These are phyloP conservation scores for Sphinx pinastri DNA, from an alignment of 2,888 invertebrate species.

Conservation along the genomic window DNA sequence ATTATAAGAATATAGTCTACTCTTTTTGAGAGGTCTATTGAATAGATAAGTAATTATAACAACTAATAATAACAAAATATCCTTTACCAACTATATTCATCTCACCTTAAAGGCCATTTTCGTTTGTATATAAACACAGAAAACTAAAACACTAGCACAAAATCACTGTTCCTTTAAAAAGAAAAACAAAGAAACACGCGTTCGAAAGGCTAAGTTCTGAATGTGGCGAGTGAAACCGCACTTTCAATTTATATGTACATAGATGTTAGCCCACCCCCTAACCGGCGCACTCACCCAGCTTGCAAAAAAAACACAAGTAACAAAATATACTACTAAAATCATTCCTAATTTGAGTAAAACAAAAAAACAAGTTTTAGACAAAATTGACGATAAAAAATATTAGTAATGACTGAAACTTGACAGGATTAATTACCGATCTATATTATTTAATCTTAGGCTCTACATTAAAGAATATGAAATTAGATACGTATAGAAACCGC, in stretches of 20 bases:
- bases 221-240: slow-evolving; percentile 62
- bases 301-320: not conserved
- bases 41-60: not conserved
- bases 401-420: too few relatives aligned
- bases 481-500: slow-evolving; percentile 3
- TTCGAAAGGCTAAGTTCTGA: slow-evolving; percentile 54
- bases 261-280: slow-evolving; percentile 42
- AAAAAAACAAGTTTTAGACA: too few relatives aligned
- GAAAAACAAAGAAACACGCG: slow-evolving; percentile 46
- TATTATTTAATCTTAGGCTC: too few relatives aligned
- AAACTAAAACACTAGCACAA: slow-evolving; percentile 33
- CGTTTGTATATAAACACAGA: slow-evolving; percentile 39
- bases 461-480: not conserved
- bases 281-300: not conserved
- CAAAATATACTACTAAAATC: not conserved
- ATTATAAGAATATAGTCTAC: too few relatives aligned
- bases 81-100: too few relatives aligned
- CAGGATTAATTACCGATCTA: too few relatives aligned
- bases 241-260: slow-evolving; percentile 60
- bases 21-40: too few relatives aligned
- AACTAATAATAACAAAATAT: not conserved
- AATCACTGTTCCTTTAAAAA: slow-evolving; percentile 23
- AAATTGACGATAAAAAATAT: too few relatives aligned
- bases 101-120: slow-evolving; percentile 71
- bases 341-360: not conserved